phyloP scores from a whole-genome alignment of 2,113 vertebrate species.

The pig (Sus scrofa) region DNA sequence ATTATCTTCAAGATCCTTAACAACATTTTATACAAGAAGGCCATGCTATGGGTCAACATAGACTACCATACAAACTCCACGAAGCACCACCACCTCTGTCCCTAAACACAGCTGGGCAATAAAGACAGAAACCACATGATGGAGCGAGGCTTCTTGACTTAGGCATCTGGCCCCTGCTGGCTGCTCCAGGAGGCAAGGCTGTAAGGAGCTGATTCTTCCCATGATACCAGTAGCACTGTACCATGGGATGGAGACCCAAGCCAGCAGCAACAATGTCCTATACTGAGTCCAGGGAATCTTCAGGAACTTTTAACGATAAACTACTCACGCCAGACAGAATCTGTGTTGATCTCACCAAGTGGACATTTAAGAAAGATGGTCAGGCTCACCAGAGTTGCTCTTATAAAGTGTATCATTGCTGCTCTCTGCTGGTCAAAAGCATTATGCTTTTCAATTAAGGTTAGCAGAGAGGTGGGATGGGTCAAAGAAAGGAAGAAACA shows the following conservation, averaged over 20 bases:
- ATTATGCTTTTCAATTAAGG: constrained; percentile 77
- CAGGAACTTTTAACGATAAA: not conserved
- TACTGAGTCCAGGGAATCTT: not conserved
- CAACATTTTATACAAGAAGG: not conserved
- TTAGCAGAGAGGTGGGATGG: not conserved
- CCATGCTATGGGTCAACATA: not conserved
- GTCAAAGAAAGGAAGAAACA: not conserved
- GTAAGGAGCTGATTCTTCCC: not conserved
- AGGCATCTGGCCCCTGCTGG: not conserved
- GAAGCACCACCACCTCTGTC: not conserved
- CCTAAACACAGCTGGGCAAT: not conserved
- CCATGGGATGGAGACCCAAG: not conserved
- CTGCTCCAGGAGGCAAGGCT: not conserved
- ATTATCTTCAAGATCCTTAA: not conserved
- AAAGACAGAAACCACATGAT: not conserved
- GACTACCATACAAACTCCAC: not conserved
- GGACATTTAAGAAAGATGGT: constrained; percentile 51
- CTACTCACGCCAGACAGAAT: not conserved
- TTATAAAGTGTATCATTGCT: constrained; percentile 85
- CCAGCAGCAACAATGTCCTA: not conserved
- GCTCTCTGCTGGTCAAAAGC: constrained; percentile 89
- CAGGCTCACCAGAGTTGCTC: constrained; percentile 40
- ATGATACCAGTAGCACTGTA: too few species aligned
- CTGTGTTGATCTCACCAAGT: not conserved
- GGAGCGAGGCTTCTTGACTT: not conserved